Percentiles rank a stretch among this genome's conserved stretches.
Evolutionary conservation across 2,888 invertebrate species (phyloP).

Genomic region (Antheraea assamensis): DNA sequence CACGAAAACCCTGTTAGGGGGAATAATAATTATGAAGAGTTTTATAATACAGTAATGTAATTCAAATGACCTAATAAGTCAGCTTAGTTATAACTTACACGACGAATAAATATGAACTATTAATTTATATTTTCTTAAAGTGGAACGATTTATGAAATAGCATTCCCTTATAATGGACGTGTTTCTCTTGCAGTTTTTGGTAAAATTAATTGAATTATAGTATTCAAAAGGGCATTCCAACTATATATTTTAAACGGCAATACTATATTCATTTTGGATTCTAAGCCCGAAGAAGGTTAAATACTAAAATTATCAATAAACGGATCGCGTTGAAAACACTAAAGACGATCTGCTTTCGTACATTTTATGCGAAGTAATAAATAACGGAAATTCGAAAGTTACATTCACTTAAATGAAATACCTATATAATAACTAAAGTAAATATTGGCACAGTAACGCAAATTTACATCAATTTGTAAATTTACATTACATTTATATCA

Average conservation of each 20-base stretch:
- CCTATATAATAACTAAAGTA: background rate
- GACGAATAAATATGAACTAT: background rate
- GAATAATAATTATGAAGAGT: conserved; percentile 13
- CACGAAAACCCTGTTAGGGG: conserved; percentile 18
- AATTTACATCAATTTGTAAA: too few species aligned
- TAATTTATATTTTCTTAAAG: background rate
- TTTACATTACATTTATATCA: too few species aligned
- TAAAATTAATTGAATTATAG: background rate
- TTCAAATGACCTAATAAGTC: conserved; percentile 4
- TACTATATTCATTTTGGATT: too few species aligned
- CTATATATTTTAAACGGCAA: background rate
- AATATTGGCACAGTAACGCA: too few species aligned
- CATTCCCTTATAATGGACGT: background rate
- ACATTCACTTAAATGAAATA: background rate
- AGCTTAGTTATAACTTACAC: background rate
- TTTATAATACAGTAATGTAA: conserved; percentile 1
- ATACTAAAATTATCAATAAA: too few species aligned
- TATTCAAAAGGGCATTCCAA: background rate
- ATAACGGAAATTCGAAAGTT: background rate
- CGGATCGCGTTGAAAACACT: too few species aligned
- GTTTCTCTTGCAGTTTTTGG: background rate
- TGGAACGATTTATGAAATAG: background rate
- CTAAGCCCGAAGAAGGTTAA: too few species aligned
- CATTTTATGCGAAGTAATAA: too few species aligned
- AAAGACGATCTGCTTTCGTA: too few species aligned